Evolutionary conservation across 2,113 vertebrate genomes (phyloP).

Genomic region (Plestiodon gilberti): DNA sequence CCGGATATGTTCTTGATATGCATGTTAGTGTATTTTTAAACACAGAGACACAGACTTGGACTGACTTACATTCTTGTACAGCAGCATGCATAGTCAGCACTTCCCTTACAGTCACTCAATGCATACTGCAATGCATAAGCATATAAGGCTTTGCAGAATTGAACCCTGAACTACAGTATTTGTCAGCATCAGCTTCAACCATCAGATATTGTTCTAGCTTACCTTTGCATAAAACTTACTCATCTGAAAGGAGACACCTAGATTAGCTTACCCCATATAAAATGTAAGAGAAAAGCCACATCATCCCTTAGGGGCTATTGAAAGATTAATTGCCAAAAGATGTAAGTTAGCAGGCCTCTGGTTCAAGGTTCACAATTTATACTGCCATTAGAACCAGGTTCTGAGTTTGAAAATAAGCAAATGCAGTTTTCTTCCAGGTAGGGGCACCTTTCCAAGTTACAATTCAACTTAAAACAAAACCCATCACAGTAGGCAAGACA

Average conservation of each 20-base stretch:
- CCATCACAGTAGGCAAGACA: not conserved
- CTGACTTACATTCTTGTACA: not conserved
- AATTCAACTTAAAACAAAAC: not conserved
- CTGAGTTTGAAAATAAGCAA: not conserved
- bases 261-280: accelerated
- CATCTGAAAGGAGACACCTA: not conserved
- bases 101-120: not conserved
- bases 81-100: constrained; percentile 4
- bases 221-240: not conserved
- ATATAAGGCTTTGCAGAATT: not conserved
- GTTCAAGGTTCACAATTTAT: not conserved
- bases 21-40: not conserved
- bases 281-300: not conserved
- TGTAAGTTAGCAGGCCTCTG: constrained; percentile 1
- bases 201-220: not conserved
- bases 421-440: not conserved
- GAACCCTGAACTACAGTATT: constrained; percentile 4
- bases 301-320: not conserved
- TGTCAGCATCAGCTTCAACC: not conserved
- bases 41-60: not conserved
- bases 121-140: constrained; percentile 11
- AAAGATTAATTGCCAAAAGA: constrained; percentile 13
- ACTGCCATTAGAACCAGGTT: not conserved
- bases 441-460: too few relatives aligned
- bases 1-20: not conserved